These are phyloP conservation scores for Ophion obscuratus DNA, from an alignment of 2,888 invertebrate genomes.

Conservation along the genomic window DNA sequence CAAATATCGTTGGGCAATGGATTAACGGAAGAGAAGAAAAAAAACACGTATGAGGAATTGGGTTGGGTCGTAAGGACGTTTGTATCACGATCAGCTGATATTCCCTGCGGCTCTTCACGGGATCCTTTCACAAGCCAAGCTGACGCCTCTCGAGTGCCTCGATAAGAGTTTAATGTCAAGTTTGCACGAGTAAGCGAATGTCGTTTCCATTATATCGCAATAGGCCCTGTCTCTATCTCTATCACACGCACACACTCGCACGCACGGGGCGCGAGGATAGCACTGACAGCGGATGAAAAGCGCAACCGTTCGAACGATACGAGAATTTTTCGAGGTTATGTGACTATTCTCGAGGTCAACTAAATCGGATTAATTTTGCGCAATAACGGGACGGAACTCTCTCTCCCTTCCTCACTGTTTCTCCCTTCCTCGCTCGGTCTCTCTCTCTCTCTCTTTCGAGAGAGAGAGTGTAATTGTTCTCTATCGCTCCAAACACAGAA, in stretches of 20 bases:
- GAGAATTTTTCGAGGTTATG: slow-evolving; percentile 70
- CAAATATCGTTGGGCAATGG: neutral
- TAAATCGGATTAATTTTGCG: slow-evolving; percentile 83
- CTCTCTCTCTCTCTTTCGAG: slow-evolving; percentile 51
- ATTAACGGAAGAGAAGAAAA: slow-evolving; percentile 2
- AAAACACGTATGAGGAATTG: slow-evolving; percentile 42
- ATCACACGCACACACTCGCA: neutral
- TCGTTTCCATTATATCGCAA: slow-evolving; percentile 16
- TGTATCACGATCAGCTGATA: slow-evolving; percentile 56
- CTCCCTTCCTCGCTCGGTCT: neutral
- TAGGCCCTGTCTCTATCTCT: neutral
- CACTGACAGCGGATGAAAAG: slow-evolving; percentile 42
- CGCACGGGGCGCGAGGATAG: slow-evolving; percentile 5
- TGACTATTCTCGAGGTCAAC: slow-evolving; percentile 79
- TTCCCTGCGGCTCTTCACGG: slow-evolving; percentile 16
- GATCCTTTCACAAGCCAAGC: slow-evolving; percentile 11
- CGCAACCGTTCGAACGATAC: slow-evolving; percentile 34
- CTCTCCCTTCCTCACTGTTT: slow-evolving; percentile 2
- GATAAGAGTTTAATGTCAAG: slow-evolving; percentile 9
- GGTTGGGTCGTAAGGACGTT: slow-evolving; percentile 54
- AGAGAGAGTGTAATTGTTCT: slow-evolving; percentile 76
- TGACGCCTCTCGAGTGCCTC: slow-evolving; percentile 17
- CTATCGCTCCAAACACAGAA: slow-evolving; percentile 23
- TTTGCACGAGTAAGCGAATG: slow-evolving; percentile 4
- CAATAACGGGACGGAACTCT: slow-evolving; percentile 75